Evolutionary conservation across 2,888 invertebrate genomes (phyloP).

Genomic region (Leptarthrus brevirostris): DNA sequence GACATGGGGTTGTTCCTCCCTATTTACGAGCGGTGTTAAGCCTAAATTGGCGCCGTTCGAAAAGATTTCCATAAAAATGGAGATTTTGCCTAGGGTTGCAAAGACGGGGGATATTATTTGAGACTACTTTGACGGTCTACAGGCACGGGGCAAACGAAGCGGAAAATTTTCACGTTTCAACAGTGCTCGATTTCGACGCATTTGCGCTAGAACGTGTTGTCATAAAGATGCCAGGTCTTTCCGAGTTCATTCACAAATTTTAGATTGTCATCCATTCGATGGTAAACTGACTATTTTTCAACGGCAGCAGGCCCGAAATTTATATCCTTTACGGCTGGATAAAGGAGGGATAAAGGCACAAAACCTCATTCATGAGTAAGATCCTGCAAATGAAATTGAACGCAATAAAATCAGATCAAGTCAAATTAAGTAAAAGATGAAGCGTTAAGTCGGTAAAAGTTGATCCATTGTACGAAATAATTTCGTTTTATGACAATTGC

Average conservation of each 20-base stretch:
- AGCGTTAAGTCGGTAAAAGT: conserved; percentile 6
- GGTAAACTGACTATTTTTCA: conserved; percentile 30
- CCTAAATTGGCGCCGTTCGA: conserved; percentile 36
- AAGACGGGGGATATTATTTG: no score
- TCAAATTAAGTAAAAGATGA: conserved; percentile 42
- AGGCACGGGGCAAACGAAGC: not conserved
- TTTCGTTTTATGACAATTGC: conserved; percentile 26
- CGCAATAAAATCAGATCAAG: conserved; percentile 48
- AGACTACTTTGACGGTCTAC: no score
- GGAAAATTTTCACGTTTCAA: conserved; percentile 40
- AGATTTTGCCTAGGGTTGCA: conserved; percentile 9
- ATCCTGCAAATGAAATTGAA: conserved; percentile 43
- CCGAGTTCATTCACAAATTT: not conserved
- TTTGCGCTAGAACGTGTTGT: not conserved
- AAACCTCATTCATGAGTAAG: conserved; percentile 6
- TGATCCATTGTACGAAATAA: conserved; percentile 32
- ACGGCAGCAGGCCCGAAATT: conserved; percentile 19
- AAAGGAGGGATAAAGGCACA: conserved; percentile 12
- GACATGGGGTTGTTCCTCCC: not conserved
- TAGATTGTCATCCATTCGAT: conserved; percentile 27
- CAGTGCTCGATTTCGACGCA: not conserved
- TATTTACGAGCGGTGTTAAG: conserved; percentile 27
- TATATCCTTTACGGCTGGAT: conserved; percentile 32
- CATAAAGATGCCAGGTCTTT: not conserved
- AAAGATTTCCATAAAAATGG: conserved; percentile 41